Base-by-base conservation (phyloP, 2,888 invertebrate species). In the Drosophila suboccidentalis region DNA sequence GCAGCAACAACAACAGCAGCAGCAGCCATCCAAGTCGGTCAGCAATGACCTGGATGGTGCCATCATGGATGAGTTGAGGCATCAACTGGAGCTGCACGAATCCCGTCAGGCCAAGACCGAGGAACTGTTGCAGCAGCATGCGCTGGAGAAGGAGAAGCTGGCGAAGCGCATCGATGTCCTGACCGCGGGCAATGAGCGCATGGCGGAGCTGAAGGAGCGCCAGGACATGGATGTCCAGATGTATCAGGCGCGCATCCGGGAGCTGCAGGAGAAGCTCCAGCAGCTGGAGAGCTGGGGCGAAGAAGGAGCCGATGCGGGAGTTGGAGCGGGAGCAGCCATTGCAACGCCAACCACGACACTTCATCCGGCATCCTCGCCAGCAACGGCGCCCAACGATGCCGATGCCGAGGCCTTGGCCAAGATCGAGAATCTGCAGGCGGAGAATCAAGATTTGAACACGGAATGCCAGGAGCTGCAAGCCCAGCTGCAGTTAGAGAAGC, bases 201-300 rank as follows among this genome's bases (percentile, higher is more conserved):
- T 97, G 90, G 93, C 95, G 1, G 97, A 97, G 89, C 95, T 96
- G 92, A 97, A 97, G 92, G 97, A 97, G 90, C 95, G 95, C 72
- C 95, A 97, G 91, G 97, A 97, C 80, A 94, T 94, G 89, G 96
- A 97, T 90, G 93, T 97, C 19, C 94, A 96, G 73, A 93, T 95
- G 86, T 95, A 95, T 93, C 95, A 96, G 89, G 94, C 94, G 65
- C 95, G 96, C 89, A 95, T 95, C 80, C 94, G 95, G 78, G 96
- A 96, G 87, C 93, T 96, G 1, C 94, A 94, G 79, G 94, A 95
- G 58, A 96, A 96, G 92, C 89, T 97, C 9, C 94, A 94, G 57
- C 93, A 93, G 39, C 91, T 95, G 10, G 91, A 91, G 34, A 94
- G 94, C 72, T 94, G 94, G 94, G 89, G 88, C 10, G 84, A 76